Evolutionary conservation across 1,140 invertebrate genomes (phyloP).

Genomic region (Zaprionus capensis): DNA sequence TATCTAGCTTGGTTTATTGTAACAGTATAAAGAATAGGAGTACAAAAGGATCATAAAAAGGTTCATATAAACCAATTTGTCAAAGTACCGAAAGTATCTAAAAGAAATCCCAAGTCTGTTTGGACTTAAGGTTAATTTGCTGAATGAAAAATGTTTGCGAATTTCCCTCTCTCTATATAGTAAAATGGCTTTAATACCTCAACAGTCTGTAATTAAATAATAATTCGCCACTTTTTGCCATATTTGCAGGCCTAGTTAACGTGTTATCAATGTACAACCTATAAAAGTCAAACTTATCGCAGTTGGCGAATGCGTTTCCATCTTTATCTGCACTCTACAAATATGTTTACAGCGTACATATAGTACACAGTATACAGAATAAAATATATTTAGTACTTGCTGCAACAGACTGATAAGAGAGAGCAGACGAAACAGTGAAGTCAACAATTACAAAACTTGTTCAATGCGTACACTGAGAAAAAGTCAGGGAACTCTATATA

Average conservation of each 20-base stretch:
- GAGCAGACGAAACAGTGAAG: background rate
- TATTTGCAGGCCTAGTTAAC: background rate
- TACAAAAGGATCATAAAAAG: no score
- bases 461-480: background rate
- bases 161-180: background rate
- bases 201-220: background rate
- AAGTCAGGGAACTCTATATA: background rate
- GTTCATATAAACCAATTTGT: background rate
- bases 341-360: background rate
- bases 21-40: no score
- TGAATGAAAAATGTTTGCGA: background rate
- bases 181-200: background rate
- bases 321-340: background rate
- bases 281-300: background rate
- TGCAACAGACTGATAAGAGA: slow-evolving; percentile 10
- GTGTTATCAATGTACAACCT: background rate
- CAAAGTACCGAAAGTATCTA: background rate
- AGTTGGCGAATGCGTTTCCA: background rate
- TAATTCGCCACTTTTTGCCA: background rate
- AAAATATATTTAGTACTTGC: background rate
- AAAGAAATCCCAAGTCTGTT: background rate
- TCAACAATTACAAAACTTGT: background rate
- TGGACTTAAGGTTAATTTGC: no score
- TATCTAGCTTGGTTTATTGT: no score
- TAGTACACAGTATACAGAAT: background rate